A percentile compares a stretch with the other conserved stretches of the same genome.
Evolutionary conservation across 2,888 invertebrate species (phyloP).

Genomic region (Coleophora flavipennella): DNA sequence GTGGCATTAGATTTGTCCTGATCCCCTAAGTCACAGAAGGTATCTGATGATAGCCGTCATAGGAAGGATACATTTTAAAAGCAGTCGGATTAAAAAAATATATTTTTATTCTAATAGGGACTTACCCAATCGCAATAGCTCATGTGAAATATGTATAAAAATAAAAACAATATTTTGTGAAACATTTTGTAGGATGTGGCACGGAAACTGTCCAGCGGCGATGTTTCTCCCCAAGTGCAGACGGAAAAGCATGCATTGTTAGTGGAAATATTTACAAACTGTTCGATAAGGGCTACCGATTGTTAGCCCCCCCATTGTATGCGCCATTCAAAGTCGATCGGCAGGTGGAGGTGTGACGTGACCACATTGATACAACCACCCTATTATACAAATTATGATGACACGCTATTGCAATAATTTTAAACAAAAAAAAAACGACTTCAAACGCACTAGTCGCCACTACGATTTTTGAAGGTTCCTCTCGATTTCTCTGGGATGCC

Average conservation of each 20-base stretch:
- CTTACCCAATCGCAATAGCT: constrained; percentile 30
- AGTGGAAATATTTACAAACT: constrained; percentile 30
- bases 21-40: too few relatives aligned
- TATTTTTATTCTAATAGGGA: not conserved
- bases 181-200: constrained; percentile 19
- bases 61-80: too few relatives aligned
- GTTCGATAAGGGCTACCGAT: constrained; percentile 27
- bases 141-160: constrained; percentile 20
- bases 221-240: constrained; percentile 15
- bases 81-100: not conserved
- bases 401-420: too few relatives aligned
- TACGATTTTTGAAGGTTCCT: too few relatives aligned
- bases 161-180: constrained; percentile 19
- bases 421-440: too few relatives aligned
- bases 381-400: too few relatives aligned
- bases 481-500: too few relatives aligned
- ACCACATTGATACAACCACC: too few relatives aligned
- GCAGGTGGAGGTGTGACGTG: constrained; percentile 9
- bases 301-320: constrained; percentile 22
- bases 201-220: constrained; percentile 9
- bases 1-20: too few relatives aligned
- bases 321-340: constrained; percentile 1
- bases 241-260: constrained; percentile 15
- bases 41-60: too few relatives aligned
- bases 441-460: too few relatives aligned